phyloP scores from a whole-genome alignment of 2,797 vertebrate genomes.

The Merluccius polli region DNA sequence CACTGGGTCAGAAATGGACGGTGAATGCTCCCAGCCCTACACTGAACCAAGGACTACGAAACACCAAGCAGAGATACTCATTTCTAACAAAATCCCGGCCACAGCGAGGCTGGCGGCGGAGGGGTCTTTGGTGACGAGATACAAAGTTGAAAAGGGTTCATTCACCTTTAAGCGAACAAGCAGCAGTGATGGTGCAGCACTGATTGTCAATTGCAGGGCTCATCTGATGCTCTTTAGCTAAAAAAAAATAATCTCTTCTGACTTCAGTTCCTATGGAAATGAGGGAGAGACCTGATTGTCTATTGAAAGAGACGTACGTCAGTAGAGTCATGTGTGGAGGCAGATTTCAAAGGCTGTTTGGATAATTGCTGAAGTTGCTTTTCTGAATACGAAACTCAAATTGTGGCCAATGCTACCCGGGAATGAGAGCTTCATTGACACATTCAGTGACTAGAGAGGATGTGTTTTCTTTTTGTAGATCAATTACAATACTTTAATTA shows the following conservation, averaged over 20 bases:
- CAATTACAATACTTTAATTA: background rate
- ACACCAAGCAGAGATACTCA: too few species aligned
- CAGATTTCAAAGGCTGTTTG: too few species aligned
- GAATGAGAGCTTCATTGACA: background rate
- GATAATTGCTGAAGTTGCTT: too few species aligned
- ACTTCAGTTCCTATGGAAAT: background rate
- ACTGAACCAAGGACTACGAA: too few species aligned
- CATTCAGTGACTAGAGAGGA: background rate
- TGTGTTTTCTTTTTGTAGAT: background rate
- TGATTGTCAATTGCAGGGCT: background rate
- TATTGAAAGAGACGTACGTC: background rate
- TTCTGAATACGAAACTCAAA: too few species aligned
- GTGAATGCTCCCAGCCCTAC: conserved; percentile 12
- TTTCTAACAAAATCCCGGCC: too few species aligned
- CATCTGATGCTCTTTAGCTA: background rate
- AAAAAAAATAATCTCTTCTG: too few species aligned
- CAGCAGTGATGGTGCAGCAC: background rate
- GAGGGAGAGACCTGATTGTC: too few species aligned
- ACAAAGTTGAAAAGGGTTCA: background rate
- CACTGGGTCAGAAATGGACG: conserved; percentile 36
- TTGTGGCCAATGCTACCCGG: background rate
- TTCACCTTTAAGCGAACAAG: background rate
- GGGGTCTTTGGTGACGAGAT: too few species aligned
- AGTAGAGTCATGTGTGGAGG: background rate
- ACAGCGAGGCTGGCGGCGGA: too few species aligned